These are phyloP conservation scores for Cydia strobilella DNA, from an alignment of 1,140 invertebrate species.

Conservation along the genomic window DNA sequence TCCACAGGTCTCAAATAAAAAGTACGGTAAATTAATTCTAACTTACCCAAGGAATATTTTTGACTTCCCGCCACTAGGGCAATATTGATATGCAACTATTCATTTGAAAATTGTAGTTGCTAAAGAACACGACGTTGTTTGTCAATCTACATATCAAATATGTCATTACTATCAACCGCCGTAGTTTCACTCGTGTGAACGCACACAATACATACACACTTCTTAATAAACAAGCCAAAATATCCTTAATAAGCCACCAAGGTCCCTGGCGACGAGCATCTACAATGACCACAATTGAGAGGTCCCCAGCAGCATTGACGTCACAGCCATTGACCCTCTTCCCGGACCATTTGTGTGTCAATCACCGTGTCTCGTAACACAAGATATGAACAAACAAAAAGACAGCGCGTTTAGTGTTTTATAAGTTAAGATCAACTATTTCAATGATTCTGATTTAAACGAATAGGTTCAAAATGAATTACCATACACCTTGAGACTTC, in stretches of 20 bases:
- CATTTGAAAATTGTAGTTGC: not conserved
- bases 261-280: slow-evolving; percentile 40
- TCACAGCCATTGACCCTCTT: slow-evolving; percentile 54
- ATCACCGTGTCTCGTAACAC: slow-evolving; percentile 37
- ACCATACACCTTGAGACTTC: too few relatives aligned
- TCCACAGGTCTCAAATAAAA: not conserved
- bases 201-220: slow-evolving; percentile 52
- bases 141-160: not conserved
- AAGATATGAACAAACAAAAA: slow-evolving; percentile 23
- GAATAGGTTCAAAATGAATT: too few relatives aligned
- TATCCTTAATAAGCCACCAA: slow-evolving; percentile 48
- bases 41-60: too few relatives aligned
- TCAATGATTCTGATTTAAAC: not conserved
- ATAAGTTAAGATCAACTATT: not conserved
- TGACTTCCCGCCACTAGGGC: too few relatives aligned
- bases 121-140: not conserved
- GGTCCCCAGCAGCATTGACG: slow-evolving; percentile 38
- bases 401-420: not conserved
- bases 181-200: slow-evolving; percentile 8
- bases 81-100: not conserved
- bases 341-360: slow-evolving; percentile 40
- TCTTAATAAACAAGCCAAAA: slow-evolving; percentile 35
- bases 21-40: not conserved
- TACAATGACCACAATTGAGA: slow-evolving; percentile 35
- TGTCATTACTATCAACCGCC: not conserved